phyloP scores from a whole-genome alignment of 2,888 invertebrate species.

The Andrena marginata region DNA sequence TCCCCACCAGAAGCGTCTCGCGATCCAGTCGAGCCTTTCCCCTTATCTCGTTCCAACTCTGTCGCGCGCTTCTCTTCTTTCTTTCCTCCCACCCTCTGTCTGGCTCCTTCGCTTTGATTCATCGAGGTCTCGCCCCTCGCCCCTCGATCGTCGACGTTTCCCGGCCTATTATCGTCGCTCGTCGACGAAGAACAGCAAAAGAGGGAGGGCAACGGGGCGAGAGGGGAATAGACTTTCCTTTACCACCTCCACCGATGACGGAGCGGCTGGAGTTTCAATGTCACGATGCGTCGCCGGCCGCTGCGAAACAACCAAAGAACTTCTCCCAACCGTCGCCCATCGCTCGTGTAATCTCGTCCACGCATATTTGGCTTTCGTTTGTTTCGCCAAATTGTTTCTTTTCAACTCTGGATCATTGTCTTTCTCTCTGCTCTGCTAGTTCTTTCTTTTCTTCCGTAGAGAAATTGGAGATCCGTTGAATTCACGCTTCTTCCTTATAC shows the following conservation, averaged over 20 bases:
- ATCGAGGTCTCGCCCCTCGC: conserved; percentile 45
- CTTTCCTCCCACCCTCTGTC: conserved; percentile 33
- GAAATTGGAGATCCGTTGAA: too few species aligned
- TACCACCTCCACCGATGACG: conserved; percentile 42
- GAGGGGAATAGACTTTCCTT: conserved; percentile 54
- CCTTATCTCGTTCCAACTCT: conserved; percentile 58
- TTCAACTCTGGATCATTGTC: background rate
- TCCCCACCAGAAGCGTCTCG: conserved; percentile 38
- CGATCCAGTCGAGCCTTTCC: conserved; percentile 53
- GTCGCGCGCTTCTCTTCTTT: conserved; percentile 53
- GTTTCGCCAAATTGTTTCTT: background rate
- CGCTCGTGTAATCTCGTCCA: conserved; percentile 3
- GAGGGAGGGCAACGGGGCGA: conserved; percentile 13
- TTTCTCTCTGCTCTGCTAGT: background rate
- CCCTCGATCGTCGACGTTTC: conserved; percentile 36
- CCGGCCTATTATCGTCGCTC: conserved; percentile 51
- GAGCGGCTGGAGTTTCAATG: conserved; percentile 56
- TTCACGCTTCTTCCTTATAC: too few species aligned
- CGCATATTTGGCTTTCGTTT: background rate
- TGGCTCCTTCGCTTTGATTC: conserved; percentile 55
- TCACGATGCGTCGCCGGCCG: conserved; percentile 59
- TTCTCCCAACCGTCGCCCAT: conserved; percentile 10
- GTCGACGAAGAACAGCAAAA: conserved; percentile 39
- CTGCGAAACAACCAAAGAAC: conserved; percentile 41
- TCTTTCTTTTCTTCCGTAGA: background rate